Evolutionary conservation across 2,888 invertebrate genomes (phyloP).

Genomic region (Perithous albicinctus): DNA sequence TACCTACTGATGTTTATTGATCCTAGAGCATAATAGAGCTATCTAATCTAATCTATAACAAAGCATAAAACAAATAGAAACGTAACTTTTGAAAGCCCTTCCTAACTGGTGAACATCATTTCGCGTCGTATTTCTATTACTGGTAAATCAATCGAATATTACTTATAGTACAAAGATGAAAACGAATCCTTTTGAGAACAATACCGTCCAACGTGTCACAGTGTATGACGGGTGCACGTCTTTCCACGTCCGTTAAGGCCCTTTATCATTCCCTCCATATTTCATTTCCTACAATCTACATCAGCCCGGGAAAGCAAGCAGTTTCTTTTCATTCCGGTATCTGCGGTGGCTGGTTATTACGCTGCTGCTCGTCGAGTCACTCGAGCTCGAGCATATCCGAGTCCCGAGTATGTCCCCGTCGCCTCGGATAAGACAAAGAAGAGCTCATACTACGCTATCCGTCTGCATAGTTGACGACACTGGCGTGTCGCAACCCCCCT

Average conservation of each 20-base stretch:
- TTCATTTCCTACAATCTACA: constrained; percentile 22
- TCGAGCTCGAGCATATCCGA: constrained; percentile 57
- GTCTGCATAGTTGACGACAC: constrained; percentile 29
- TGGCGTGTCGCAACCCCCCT: constrained; percentile 43
- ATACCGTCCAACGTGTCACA: background rate
- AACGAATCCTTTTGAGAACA: background rate
- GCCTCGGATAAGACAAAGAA: constrained; percentile 50
- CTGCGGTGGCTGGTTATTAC: constrained; percentile 57
- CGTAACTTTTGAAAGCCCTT: no score
- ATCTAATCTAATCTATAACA: no score
- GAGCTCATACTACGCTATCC: constrained; percentile 10
- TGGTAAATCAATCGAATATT: constrained; percentile 18
- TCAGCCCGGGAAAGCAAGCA: constrained; percentile 14
- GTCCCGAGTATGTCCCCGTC: constrained; percentile 19
- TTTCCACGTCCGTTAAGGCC: constrained; percentile 21
- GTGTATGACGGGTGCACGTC: background rate
- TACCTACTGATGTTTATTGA: no score
- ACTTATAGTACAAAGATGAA: background rate
- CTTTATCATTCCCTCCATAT: constrained; percentile 34
- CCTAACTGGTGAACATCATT: no score
- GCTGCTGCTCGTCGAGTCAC: constrained; percentile 29
- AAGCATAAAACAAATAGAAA: no score
- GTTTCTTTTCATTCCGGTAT: constrained; percentile 49
- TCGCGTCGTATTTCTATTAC: constrained; percentile 40
- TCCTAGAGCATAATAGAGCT: no score